Evolutionary conservation across 2,797 vertebrate genomes (phyloP), one percentile per base, ranked within the genome.

Genomic region (Eurystomus glaucurus): DNA sequence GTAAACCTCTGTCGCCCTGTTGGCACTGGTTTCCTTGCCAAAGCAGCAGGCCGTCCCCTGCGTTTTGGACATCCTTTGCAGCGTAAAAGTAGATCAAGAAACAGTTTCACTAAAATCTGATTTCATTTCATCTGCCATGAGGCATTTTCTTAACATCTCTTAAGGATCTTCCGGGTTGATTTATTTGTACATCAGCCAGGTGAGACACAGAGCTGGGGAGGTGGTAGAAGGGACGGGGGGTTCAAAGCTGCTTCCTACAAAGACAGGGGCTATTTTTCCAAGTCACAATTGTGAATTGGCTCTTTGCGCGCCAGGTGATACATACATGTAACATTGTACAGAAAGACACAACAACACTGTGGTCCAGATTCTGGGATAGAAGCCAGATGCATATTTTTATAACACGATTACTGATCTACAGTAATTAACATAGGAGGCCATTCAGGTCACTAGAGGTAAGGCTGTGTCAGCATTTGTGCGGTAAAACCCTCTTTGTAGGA

Each of bases 401-500:
- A 92, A 91, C 46, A 62, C 65, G 51, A 88, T 88, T 96, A 75
- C 33, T 28, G 48, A 72, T 84, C 87, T 83, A 54, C 50, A 82
- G 68, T 77, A 91, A 81, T 92, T 91, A 94, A 93, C 78, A 78
- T 6, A 91, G 86, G 48, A 87, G 95, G 83, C n/a, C 75, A 51
- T 84, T 93, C 55, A 18, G 74, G 79, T 96, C 74, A 90, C 52
- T 54, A 66, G 61, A 94, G 46, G 66, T 90, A 58, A 96, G 61
- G 76, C 65, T 93, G 60, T 90, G 86, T 91, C 76, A 94, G 64
- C 84, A 92, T 90, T 83, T 66, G 80, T 11, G 0, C 55, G 82
- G 55, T 94, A 93, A 97, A 94, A 66, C 51, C 90, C 51, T 93
- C 52, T 87, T 92, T 93, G 77, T 46, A 83, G 33, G 74, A 93